Base-by-base conservation (phyloP, 2,797 vertebrate species). In the Natrix natrix region DNA sequence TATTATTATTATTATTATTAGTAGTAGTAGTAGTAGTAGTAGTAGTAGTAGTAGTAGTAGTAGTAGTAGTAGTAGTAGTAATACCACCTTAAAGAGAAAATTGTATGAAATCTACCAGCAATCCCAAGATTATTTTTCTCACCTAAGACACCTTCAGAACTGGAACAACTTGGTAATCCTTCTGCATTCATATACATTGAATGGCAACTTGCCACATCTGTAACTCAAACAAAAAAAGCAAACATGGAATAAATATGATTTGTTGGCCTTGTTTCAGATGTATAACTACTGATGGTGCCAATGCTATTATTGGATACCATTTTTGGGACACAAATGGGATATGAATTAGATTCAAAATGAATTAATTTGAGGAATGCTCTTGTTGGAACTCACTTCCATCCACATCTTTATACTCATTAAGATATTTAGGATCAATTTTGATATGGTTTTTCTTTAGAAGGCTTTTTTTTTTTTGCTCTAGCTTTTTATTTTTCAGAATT, bases 121-220 rank as follows among this genome's bases (percentile, higher is more conserved):
- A 43, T 20, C 17, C 17, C 4, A 78, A 43, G 37, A 48, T 83
- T 83, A 48, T 83, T 48, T 48, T 83, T 83, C 97, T 97, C 97
- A 99, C 99, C 99, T 97, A 98, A 96, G 20, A 95, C 94, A 92
- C 97, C 95, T 32, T 98, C 97, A 22, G 94, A 4, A 78, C 97
- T 97, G 94, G 98, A 96, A 60, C 97, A 97, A 94, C 97, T 98
- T 0, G 98, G 97, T 94, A 98, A 99, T 90, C 98, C 97, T 97
- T 99, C 98, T 0, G 32, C 96, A 92, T 98, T 99, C 90, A 98
- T 96, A 96, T 99, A 99, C 98, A 98, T 98, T 0, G 99, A 99
- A 28, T 98, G 97, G 94, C 98, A 99, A 92, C 98, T 98, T 93
- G 99, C 98, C 97, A 98, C 98, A 97, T 99, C 99, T 99, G 94